Conservation (phyloP, 2,113 vertebrate genomes). For the Ammodytes dubius region DNA sequence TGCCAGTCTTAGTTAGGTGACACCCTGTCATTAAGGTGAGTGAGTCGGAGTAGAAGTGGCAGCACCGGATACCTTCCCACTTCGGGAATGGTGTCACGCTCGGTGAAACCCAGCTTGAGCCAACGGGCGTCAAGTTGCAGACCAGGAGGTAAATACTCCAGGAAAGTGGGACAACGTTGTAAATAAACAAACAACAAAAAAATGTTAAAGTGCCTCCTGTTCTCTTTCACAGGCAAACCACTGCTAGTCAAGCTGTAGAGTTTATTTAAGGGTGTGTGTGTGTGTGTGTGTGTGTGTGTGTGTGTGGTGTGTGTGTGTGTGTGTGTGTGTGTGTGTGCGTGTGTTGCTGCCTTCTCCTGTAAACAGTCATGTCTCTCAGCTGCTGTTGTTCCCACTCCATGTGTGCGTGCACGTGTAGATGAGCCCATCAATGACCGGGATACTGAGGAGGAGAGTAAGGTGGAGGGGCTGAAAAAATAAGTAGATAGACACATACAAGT, state of each 20-base stretch:
- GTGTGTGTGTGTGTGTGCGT: conserved; percentile 28
- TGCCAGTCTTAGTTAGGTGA: neutral
- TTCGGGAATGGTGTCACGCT: conserved; percentile 12
- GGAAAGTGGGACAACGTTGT: conserved; percentile 45
- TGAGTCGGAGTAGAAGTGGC: conserved; percentile 10
- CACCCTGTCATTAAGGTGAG: conserved; percentile 23
- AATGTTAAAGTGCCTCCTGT: conserved; percentile 66
- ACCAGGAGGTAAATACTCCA: conserved; percentile 16
- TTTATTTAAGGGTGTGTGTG: conserved; percentile 30
- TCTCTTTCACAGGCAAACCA: conserved; percentile 47
- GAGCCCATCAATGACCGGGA: conserved; percentile 80
- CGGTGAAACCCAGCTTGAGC: neutral
- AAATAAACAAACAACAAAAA: conserved; percentile 45
- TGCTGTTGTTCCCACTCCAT: conserved; percentile 25
- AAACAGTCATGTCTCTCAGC: conserved; percentile 63
- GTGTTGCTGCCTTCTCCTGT: conserved; percentile 50
- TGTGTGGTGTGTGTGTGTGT: conserved; percentile 28
- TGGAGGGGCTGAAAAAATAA: conserved; percentile 82
- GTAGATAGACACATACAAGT: neutral
- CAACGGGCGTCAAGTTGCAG: conserved; percentile 18
- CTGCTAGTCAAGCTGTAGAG: conserved; percentile 45
- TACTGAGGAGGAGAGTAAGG: conserved; percentile 86
- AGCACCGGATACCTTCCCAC: conserved; percentile 29
- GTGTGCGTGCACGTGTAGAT: conserved; percentile 4
- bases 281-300: conserved; percentile 21